These are phyloP conservation scores for Notothenia rossii DNA, from an alignment of 2,113 vertebrate species.

Conservation along the genomic window DNA sequence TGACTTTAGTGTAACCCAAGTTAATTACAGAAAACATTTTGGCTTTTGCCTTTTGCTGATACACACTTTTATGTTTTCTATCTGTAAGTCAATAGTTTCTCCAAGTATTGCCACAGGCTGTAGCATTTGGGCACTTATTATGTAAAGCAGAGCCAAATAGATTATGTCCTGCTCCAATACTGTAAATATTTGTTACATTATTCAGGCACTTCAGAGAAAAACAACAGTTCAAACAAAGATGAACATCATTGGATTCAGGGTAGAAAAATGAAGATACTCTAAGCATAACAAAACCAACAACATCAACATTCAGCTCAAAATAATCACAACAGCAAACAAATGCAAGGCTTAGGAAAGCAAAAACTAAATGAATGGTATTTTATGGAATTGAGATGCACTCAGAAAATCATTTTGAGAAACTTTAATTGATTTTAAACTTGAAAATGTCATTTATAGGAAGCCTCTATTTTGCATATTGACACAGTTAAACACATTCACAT, in stretches of 20 bases:
- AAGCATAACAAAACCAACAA: not conserved
- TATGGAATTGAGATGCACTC: not conserved
- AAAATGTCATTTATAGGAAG: too few relatives aligned
- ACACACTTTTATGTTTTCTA: not conserved
- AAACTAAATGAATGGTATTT: constrained; percentile 1
- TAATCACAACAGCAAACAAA: constrained; percentile 15
- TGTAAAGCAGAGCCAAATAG: not conserved
- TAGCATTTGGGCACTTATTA: not conserved
- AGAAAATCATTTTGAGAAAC: not conserved
- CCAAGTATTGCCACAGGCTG: not conserved
- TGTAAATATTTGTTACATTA: not conserved
- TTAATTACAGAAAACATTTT: not conserved
- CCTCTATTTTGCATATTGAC: too few relatives aligned
- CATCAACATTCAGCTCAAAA: not conserved
- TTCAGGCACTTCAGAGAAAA: not conserved
- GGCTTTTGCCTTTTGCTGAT: not conserved
- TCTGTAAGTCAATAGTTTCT: not conserved
- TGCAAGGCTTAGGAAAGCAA: not conserved
- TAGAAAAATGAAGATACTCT: constrained; percentile 8
- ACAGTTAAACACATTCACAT: too few relatives aligned
- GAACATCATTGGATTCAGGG: not conserved
- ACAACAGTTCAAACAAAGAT: constrained; percentile 17
- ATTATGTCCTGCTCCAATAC: not conserved
- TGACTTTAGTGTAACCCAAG: not conserved
- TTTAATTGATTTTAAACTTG: not conserved